Evolutionary conservation across 2,797 vertebrate species (phyloP), one percentile per base, ranked within the genome.

Genomic region (Typhlichthys subterraneus): DNA sequence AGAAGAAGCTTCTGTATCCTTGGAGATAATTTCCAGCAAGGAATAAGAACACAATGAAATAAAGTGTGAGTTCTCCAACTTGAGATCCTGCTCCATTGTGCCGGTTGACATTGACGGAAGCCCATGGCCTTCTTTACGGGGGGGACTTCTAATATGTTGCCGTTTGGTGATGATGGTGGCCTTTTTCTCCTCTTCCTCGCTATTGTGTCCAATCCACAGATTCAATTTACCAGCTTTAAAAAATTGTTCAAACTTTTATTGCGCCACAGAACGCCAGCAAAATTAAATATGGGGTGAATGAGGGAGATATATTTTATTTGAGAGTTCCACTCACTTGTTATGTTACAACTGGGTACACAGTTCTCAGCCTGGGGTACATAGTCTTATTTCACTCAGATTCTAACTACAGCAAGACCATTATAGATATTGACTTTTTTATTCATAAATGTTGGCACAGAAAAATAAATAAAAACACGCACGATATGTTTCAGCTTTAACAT

Each of bases 101-200:
- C 76, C 71, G 45, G 65, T 68, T 83, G 81, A 85, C 87, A 92
- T 87, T 92, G 91, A 93, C 88, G 58, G 58, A 89, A 86, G 66
- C 80, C 70, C 73, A 0, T 45, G 79, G 75, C 76, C 66, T 70
- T 82, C 63, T 71, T 77, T 59, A 66, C 75, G 75, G 79, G 80
- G 23, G 23, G 23, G 78, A 63, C 76, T 17, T 79, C 72, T 82
- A 79, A 87, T 85, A 83, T 80, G 80, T 72, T 13, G 75, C 84
- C 61, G 81, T 61, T 74, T 83, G 89, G 85, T 92, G 92, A 94
- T 93, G 88, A 88, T 92, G 92, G 82, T 86, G 82, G 69, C 15
- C 63, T 45, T 70, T 73, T 73, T 54, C 75, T 64, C 65, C 66
- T 15, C 54, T 31, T 56, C 63, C n/a, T 15, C 54, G 31, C 81